Evolutionary conservation across 2,113 vertebrate species (phyloP), one percentile per base, ranked within the genome.

Genomic region (Nannospalax galili): DNA sequence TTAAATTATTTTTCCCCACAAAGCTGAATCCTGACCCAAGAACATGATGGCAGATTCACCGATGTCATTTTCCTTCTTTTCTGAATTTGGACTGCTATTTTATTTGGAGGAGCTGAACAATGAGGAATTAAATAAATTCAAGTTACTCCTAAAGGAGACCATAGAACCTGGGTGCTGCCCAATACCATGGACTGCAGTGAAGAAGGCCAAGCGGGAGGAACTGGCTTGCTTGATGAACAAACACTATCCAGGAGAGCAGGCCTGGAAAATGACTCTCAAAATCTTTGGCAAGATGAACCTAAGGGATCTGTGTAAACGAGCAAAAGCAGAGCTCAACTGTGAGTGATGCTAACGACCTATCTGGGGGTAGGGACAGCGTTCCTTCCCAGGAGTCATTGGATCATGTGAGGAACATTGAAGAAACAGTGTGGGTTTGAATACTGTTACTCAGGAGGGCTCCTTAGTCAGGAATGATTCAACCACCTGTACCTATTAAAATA

Each of bases 121-220:
- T 95, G 89, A 97, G 8, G 91, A 97, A 79, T 92, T 97, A 22
- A 92, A 79, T 78, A 95, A 69, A 91, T 97, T 97, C 94, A 97
- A 95, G 74, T 95, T 82, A 79, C 40, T 96, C 26, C 74, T 97
- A 24, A 96, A 94, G 88, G 91, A 91, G 48, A 80, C 12, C 3
- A 0, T 40, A 19, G 73, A 84, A 73, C 62, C 72, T 5, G 12
- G 37, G 48, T 4, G 8, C 20, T 48, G 81, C 48, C 42, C 35
- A 24, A 74, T 96, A 40, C 91, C 95, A 26, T 95, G 94, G 96
- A 26, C 69, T 45, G 73, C 94, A 70, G 28, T 97, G 73, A 95
- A 82, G 73, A 95, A 82, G 64, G 88, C 96, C 86, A 95, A n/a
- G 6, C 37, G 62, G 30, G 78, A 94, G 14, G 78, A 92, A 14